Evolutionary conservation across 2,113 vertebrate species (phyloP), one percentile per base, ranked within the genome.

Genomic region (Grallaria varia): DNA sequence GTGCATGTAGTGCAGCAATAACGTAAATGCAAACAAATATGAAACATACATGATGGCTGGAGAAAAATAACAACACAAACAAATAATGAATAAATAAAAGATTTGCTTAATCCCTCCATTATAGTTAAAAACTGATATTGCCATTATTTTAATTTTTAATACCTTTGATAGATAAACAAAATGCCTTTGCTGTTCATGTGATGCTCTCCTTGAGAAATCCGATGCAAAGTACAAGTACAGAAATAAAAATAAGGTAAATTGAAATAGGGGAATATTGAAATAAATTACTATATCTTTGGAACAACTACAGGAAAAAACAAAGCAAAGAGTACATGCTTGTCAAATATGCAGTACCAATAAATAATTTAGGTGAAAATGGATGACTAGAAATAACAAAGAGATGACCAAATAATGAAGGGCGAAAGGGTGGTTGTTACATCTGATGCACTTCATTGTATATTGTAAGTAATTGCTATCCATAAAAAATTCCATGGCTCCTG

Each of bases 351-450:
- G 74, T 97, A 94, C 90, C 97, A 97, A 97, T 97, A 97, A 97
- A 97, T 97, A 98, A 97, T 97, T 97, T 92, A 93, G 86, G 83
- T 96, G 93, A 96, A 95, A 97, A 96, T 96, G 92, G 84, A 92
- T 96, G 82, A 95, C 79, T 97, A 84, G 90, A 71, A 97, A 87
- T 89, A 97, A 96, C 93, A 97, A 97, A 97, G 89, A 95, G 82
- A 79, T 18, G 86, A 95, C 97, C 96, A 98, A 98, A 97, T 98
- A 98, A 98, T 97, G 95, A 97, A 95, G 76, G 96, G 95, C 97
- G 98, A 98, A 98, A 97, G 96, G 95, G 91, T 98, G 96, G 93
- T 95, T 97, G 97, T 98, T 97, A 98, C 95, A 96, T 98, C 97
- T 98, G 97, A 98, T 96, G 96, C 90, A 97, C 95, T 97, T 97